A percentile compares a stretch with the other conserved stretches of the same genome.
phyloP scores from a whole-genome alignment of 2,113 vertebrate species.

The Dipodomys spectabilis region DNA sequence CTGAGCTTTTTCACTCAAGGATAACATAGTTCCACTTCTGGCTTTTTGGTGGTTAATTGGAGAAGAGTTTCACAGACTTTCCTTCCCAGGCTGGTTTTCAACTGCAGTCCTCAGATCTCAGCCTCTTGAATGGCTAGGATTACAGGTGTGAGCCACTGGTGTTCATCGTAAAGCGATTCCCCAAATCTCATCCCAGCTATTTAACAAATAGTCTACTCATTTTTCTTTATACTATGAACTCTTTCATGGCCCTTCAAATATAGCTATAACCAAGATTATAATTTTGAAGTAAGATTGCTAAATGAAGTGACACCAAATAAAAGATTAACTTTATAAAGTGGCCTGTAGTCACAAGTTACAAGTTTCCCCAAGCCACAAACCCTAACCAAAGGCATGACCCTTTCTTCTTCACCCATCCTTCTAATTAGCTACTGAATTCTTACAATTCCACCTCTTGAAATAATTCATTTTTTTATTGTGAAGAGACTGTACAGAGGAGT shows the following conservation, averaged over 20 bases:
- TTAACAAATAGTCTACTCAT: background rate
- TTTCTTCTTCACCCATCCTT: background rate
- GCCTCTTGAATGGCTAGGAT: background rate
- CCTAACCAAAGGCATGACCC: background rate
- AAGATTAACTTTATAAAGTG: conserved; percentile 21
- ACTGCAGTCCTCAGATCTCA: background rate
- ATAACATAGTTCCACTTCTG: too few species aligned
- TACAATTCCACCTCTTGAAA: conserved; percentile 46
- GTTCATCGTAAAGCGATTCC: background rate
- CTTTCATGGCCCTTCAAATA: background rate
- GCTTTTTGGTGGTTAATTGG: background rate
- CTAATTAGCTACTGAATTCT: conserved; percentile 53
- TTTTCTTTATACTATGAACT: conserved; percentile 31
- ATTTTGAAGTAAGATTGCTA: conserved; percentile 26
- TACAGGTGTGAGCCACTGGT: background rate
- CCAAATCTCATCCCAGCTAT: conserved; percentile 12
- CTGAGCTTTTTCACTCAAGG: too few species aligned
- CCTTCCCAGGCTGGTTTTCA: background rate
- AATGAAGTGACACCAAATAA: background rate
- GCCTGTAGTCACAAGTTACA: background rate
- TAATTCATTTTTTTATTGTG: too few species aligned
- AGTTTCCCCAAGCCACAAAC: conserved; percentile 24
- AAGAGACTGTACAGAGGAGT: too few species aligned
- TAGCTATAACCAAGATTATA: conserved; percentile 2
- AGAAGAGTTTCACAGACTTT: background rate